Evolutionary conservation across 2,113 vertebrate genomes (phyloP).

Genomic region (Hemibagrus wyckioides): DNA sequence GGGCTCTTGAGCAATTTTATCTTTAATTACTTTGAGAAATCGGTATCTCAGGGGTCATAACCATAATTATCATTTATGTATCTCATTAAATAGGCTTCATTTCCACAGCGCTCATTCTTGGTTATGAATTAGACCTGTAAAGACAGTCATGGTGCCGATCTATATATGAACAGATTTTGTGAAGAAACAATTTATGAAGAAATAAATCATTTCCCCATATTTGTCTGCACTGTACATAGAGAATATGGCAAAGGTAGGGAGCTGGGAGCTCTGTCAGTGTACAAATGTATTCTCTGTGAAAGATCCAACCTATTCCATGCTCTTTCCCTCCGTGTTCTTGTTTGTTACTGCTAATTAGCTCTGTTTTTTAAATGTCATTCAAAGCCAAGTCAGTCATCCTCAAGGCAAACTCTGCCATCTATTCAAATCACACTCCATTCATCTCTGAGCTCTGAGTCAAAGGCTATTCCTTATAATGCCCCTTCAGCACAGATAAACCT

Average conservation of each 20-base stretch:
- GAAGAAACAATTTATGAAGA: slow-evolving; percentile 22
- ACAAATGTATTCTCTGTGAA: slow-evolving; percentile 4
- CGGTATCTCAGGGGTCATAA: slow-evolving; percentile 51
- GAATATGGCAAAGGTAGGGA: not conserved
- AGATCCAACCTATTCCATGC: not conserved
- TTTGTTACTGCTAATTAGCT: slow-evolving; percentile 50
- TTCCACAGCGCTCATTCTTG: slow-evolving; percentile 35
- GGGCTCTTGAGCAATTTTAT: slow-evolving; percentile 48
- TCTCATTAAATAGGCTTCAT: slow-evolving; percentile 53
- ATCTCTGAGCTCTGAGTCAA: slow-evolving; percentile 25
- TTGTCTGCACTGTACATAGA: not conserved
- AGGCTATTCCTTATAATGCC: slow-evolving; percentile 5
- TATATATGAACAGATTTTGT: slow-evolving; percentile 22
- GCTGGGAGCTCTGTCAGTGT: not conserved
- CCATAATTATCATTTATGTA: slow-evolving; percentile 57
- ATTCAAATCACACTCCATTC: slow-evolving; percentile 20
- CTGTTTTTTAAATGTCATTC: slow-evolving; percentile 34
- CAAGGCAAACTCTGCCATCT: slow-evolving; percentile 32
- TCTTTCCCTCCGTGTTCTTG: slow-evolving; percentile 18
- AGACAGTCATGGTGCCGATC: slow-evolving; percentile 18
- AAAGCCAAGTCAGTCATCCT: slow-evolving; percentile 27
- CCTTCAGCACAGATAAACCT: not conserved
- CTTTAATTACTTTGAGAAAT: slow-evolving; percentile 50
- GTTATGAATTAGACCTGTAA: slow-evolving; percentile 36
- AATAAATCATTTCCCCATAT: not conserved